Evolutionary conservation across 2,888 invertebrate genomes (phyloP), one percentile per base, ranked within the genome.

Genomic region (Noctua fimbriata): DNA sequence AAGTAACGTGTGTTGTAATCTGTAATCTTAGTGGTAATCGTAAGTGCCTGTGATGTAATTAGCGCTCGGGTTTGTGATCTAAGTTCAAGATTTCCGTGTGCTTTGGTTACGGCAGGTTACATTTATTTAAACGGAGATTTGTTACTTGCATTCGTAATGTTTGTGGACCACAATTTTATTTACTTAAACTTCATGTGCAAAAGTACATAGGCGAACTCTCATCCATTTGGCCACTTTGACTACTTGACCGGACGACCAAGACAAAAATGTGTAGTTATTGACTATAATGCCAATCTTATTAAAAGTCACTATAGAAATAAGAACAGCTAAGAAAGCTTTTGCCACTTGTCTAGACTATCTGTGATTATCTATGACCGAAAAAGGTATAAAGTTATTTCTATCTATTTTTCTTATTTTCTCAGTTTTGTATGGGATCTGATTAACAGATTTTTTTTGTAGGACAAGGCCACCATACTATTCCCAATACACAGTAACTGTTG

Each of bases 11-110:
- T 70, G 18, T 47, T 74, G 32, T 80, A 73, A 69, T 65, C 41
- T 75, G 32, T 32, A 79, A 79, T 82, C 75, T 74, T 49, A 14
- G 28, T 18, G 60, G 41, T 76, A 47, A 79, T 79, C 65, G 58
- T 66, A 24, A 52, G 69, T 49, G 18, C 52, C 60, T n/a, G 69
- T 69, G 49, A 73, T 36, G 71, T 69, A 79, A 83, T 83, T 76
- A 76, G 63, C 75, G 73, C 73, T 65, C 32, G 6, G n/a, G 24
- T 67, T 70, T 70, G 75, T 69, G 28, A 72, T 66, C 69, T 76
- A 58, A 24, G 44, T 66, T 55, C 21, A n/a, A 71, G 83, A 63
- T 78, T 63, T 36, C 10, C n/a, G 24, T 47, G 36, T 55, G 32
- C 7, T 32, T 66, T 76, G 7, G 21, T 28, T 74, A 6, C 2